Evolutionary conservation across 2,113 vertebrate genomes (phyloP).

Genomic region (Salvelinus alpinus): DNA sequence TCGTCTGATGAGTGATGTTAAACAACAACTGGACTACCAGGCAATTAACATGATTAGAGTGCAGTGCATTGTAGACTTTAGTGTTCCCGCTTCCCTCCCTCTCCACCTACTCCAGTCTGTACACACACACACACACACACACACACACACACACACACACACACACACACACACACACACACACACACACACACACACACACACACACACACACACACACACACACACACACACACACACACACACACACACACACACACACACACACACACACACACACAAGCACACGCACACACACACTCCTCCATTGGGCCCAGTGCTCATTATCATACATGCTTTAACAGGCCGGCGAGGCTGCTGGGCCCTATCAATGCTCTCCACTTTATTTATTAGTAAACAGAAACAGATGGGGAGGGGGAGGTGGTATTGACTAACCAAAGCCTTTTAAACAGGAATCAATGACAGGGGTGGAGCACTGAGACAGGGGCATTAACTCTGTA

Average conservation of each 20-base stretch:
- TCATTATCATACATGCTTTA: constrained; percentile 94
- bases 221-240: not conserved
- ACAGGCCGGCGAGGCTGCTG: constrained; percentile 70
- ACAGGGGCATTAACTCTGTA: constrained; percentile 80
- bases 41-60: constrained; percentile 78
- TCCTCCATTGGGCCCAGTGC: constrained; percentile 53
- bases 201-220: not conserved
- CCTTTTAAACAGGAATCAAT: constrained; percentile 86
- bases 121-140: too few species aligned
- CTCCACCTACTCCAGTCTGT: constrained; percentile 3
- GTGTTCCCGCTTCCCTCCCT: constrained; percentile 41
- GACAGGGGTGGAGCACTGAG: constrained; percentile 73
- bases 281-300: not conserved
- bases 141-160: too few species aligned
- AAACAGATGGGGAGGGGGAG: constrained; percentile 87
- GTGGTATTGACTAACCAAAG: constrained; percentile 87
- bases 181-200: too few species aligned
- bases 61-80: constrained; percentile 36
- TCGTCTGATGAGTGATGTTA: constrained; percentile 69
- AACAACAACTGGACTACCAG: constrained; percentile 69
- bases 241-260: too few species aligned
- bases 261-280: too few species aligned
- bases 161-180: not conserved
- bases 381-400: constrained; percentile 99
- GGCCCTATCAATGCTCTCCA: constrained; percentile 87